Evolutionary conservation across 2,888 invertebrate species (phyloP).

Genomic region (Andrena praecox): DNA sequence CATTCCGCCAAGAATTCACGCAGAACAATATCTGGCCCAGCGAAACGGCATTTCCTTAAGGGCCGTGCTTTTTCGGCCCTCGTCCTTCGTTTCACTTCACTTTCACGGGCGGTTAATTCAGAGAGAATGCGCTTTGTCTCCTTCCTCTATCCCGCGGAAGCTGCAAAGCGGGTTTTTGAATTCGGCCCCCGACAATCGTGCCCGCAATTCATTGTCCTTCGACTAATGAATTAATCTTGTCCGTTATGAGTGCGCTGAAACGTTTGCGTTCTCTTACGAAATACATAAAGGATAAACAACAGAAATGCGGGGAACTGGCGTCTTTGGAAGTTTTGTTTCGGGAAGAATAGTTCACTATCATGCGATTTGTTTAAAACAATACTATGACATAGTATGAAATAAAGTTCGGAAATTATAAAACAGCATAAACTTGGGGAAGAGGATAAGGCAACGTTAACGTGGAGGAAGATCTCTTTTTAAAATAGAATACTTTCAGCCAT

Average conservation of each 20-base stretch:
- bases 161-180: slow-evolving; percentile 39
- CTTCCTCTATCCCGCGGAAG: slow-evolving; percentile 13
- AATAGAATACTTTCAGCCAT: not conserved
- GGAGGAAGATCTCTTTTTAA: not conserved
- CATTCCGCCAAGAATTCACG: slow-evolving; percentile 38
- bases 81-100: slow-evolving; percentile 61
- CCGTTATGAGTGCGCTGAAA: slow-evolving; percentile 19
- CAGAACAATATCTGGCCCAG: slow-evolving; percentile 17
- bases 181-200: slow-evolving; percentile 12
- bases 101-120: slow-evolving; percentile 60
- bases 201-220: slow-evolving; percentile 32
- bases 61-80: slow-evolving; percentile 10
- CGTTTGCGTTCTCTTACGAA: slow-evolving; percentile 5
- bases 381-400: not conserved
- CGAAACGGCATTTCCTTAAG: slow-evolving; percentile 12
- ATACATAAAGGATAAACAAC: not conserved
- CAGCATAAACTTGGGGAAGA: not conserved
- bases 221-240: slow-evolving; percentile 26
- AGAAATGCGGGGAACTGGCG: no score
- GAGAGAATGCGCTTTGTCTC: slow-evolving; percentile 48
- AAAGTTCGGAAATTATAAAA: slow-evolving; percentile 2
- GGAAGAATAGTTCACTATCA: not conserved
- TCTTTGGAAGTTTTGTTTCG: not conserved
- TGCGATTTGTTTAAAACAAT: not conserved
- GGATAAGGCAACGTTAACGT: not conserved